phyloP scores from a whole-genome alignment of 1,140 invertebrate species.

The Papilio polytes region DNA sequence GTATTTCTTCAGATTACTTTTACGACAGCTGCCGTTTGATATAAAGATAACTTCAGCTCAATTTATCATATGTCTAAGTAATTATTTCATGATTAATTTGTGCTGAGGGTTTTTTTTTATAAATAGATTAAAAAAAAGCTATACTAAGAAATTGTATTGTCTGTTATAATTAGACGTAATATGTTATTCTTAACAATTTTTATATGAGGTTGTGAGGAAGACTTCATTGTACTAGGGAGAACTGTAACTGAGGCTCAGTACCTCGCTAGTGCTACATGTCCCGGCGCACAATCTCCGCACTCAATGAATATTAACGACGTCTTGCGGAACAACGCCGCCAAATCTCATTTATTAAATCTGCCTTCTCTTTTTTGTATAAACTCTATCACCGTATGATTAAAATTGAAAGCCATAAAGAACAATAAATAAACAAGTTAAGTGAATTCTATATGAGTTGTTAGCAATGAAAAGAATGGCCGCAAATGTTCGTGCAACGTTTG shows the following conservation, averaged over 20 bases:
- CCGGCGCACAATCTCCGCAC: background rate
- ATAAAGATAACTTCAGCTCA: background rate
- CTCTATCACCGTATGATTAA: background rate
- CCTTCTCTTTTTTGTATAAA: background rate
- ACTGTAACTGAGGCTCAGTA: background rate
- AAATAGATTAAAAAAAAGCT: background rate
- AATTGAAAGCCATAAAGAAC: background rate
- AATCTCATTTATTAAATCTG: conserved; percentile 1
- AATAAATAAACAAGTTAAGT: background rate
- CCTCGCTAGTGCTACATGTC: background rate
- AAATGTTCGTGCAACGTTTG: background rate
- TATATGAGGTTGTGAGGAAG: background rate
- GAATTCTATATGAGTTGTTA: background rate
- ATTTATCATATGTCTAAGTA: background rate
- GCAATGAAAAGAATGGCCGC: background rate
- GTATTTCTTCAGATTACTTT: background rate
- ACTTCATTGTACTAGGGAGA: background rate
- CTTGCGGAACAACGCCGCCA: background rate
- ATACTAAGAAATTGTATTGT: background rate
- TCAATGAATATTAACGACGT: conserved; percentile 15
- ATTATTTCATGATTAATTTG: no score
- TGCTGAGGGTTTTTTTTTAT: no score
- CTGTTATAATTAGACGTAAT: background rate
- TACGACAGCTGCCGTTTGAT: background rate
- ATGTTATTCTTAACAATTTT: background rate